Percentiles rank a stretch among this genome's conserved stretches.
Conservation (phyloP, 2,113 vertebrate genomes). For the Sander lucioperca region DNA sequence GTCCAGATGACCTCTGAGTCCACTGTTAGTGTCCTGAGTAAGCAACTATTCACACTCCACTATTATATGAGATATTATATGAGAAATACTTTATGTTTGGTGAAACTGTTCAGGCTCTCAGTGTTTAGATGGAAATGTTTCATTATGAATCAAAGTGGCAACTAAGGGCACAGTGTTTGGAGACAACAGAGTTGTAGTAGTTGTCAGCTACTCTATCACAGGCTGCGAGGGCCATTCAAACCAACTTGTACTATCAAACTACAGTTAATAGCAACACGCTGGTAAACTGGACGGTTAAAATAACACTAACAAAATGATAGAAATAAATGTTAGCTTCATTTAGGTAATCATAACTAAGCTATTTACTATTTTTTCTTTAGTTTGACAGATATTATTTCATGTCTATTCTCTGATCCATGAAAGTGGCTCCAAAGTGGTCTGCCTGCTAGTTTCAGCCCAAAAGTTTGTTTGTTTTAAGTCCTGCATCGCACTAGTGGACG, state of each 20-base stretch:
- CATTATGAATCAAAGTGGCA: neutral
- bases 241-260: neutral
- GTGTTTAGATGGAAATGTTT: neutral
- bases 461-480: neutral
- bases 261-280: too few species aligned
- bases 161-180: neutral
- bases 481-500: neutral
- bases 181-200: too few species aligned
- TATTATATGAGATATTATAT: neutral
- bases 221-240: neutral
- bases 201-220: neutral
- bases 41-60: constrained; percentile 68
- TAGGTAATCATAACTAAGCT: neutral
- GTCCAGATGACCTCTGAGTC: constrained; percentile 95
- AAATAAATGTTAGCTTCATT: neutral
- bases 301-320: too few species aligned
- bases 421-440: neutral
- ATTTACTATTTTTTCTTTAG: neutral
- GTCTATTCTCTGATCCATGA: neutral
- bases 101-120: neutral
- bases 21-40: constrained; percentile 94
- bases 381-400: neutral
- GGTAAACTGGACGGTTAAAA: too few species aligned
- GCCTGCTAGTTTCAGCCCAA: too few species aligned
- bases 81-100: neutral